Percentiles rank a stretch among this genome's conserved stretches.
These are phyloP conservation scores for Coreoperca whiteheadi DNA, from an alignment of 2,113 vertebrate genomes.

Conservation along the genomic window DNA sequence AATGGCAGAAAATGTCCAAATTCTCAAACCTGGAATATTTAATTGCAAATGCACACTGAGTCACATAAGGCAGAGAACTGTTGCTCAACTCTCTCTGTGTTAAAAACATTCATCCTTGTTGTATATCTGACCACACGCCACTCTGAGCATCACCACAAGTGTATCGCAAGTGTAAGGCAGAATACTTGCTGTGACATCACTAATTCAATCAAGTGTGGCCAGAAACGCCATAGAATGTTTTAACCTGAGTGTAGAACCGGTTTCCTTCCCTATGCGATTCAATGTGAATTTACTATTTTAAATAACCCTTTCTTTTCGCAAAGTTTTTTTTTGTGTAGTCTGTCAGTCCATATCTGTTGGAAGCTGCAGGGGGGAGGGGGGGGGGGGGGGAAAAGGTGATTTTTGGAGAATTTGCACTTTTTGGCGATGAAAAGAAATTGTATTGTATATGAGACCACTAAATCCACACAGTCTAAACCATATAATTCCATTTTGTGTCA, in stretches of 20 bases:
- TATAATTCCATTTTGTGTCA: constrained; percentile 85
- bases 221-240: constrained; percentile 6
- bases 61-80: constrained; percentile 27
- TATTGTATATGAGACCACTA: constrained; percentile 88
- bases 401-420: constrained; percentile 87
- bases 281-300: constrained; percentile 48
- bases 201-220: constrained; percentile 15
- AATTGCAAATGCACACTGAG: constrained; percentile 29
- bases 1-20: constrained; percentile 69
- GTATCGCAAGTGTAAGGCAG: constrained; percentile 14
- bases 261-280: constrained; percentile 29
- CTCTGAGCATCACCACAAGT: constrained; percentile 25
- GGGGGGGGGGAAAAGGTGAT: constrained; percentile 54
- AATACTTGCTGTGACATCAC: constrained; percentile 34
- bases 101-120: constrained; percentile 22
- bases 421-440: constrained; percentile 83
- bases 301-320: constrained; percentile 65
- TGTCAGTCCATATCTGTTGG: constrained; percentile 71
- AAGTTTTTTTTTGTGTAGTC: constrained; percentile 62
- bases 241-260: constrained; percentile 19
- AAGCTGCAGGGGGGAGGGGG: constrained; percentile 68
- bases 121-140: constrained; percentile 19
- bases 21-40: constrained; percentile 74
- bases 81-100: background rate
- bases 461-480: constrained; percentile 86